These are phyloP conservation scores for Heliconius melpomene DNA, from an alignment of 1,140 invertebrate species.

Conservation along the genomic window DNA sequence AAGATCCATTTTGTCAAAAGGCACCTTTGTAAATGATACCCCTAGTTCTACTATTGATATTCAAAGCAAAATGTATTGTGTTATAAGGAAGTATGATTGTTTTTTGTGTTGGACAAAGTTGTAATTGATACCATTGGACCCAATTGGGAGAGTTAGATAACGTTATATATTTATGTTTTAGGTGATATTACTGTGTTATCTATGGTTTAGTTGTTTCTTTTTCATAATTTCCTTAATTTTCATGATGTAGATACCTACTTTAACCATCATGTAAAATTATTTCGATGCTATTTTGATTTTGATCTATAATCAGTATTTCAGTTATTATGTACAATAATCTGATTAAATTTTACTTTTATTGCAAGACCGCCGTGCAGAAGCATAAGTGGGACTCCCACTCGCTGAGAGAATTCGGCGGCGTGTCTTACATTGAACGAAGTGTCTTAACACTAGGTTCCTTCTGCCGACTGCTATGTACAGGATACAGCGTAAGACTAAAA, in stretches of 20 bases:
- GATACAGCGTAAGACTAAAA: too few relatives aligned
- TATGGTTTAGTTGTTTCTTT: background rate
- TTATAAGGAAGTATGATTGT: constrained; percentile 34
- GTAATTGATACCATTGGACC: constrained; percentile 68
- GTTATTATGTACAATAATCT: too few relatives aligned
- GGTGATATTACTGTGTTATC: background rate
- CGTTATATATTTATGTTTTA: constrained; percentile 29
- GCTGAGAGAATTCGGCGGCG: too few relatives aligned
- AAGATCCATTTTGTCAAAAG: constrained; percentile 35
- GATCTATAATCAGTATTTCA: too few relatives aligned
- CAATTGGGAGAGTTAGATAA: constrained; percentile 49
- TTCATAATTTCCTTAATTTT: background rate
- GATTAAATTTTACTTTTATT: too few relatives aligned
- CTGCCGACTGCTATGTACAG: too few relatives aligned
- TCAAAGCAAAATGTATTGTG: constrained; percentile 43
- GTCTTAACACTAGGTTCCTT: too few relatives aligned
- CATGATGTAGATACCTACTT: background rate
- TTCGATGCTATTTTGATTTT: too few relatives aligned
- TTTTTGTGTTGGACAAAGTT: constrained; percentile 34
- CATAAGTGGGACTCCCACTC: too few relatives aligned
- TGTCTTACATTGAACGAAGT: too few relatives aligned
- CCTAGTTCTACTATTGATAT: constrained; percentile 57
- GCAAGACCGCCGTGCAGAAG: too few relatives aligned
- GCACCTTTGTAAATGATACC: constrained; percentile 71
- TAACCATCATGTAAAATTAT: too few relatives aligned